Conservation (phyloP, 2,888 invertebrate genomes). For the Latrodectus elegans region DNA sequence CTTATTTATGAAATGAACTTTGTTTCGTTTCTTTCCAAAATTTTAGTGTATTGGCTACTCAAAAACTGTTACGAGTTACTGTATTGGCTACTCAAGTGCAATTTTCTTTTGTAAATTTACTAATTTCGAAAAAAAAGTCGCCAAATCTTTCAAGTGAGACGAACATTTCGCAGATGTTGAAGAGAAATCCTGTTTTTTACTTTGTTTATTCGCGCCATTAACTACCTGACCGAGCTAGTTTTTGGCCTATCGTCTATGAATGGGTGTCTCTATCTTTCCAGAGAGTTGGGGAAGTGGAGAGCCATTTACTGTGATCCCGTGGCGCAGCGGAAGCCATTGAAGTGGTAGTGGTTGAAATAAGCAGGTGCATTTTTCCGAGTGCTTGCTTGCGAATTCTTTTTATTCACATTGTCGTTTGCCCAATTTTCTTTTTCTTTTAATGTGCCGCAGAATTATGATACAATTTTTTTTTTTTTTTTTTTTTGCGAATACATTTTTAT, state of each 20-base stretch:
- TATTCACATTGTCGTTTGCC: not conserved
- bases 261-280: not conserved
- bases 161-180: not conserved
- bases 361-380: conserved; percentile 1
- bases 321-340: not conserved
- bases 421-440: not conserved
- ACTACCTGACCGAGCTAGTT: not conserved
- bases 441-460: no score
- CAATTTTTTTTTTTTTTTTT: no score
- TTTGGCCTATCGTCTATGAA: not conserved
- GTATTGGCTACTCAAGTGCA: no score
- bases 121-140: no score
- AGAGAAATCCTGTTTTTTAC: not conserved
- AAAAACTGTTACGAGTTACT: no score
- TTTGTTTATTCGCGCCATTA: conserved; percentile 2
- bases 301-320: not conserved
- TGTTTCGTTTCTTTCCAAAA: no score
- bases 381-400: no score
- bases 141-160: no score
- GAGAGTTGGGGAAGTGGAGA: not conserved
- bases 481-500: no score
- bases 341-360: not conserved
- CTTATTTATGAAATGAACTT: no score
- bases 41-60: no score
- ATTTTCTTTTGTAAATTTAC: no score